These are phyloP conservation scores for Campylomormyrus numenius DNA, from an alignment of 2,113 vertebrate species.

Conservation along the genomic window DNA sequence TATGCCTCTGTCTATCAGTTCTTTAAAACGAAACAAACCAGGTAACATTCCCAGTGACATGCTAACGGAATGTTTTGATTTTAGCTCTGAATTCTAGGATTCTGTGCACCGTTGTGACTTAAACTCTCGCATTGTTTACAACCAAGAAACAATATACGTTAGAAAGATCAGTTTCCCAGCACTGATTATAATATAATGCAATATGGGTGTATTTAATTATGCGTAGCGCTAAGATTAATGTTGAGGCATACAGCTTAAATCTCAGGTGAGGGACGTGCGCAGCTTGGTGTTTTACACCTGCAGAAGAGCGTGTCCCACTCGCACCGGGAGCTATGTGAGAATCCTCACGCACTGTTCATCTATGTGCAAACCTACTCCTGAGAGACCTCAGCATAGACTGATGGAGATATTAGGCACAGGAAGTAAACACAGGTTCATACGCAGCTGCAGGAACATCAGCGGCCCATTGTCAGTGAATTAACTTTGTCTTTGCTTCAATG, in stretches of 20 bases:
- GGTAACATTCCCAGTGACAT: neutral
- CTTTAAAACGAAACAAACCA: neutral
- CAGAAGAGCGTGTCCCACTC: neutral
- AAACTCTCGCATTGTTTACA: neutral
- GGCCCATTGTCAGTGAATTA: constrained; percentile 15
- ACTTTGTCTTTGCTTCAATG: neutral
- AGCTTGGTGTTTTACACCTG: neutral
- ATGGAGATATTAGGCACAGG: neutral
- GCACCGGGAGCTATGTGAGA: neutral
- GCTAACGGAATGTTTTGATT: neutral
- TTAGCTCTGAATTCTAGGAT: neutral
- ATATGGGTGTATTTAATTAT: neutral
- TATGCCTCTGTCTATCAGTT: neutral
- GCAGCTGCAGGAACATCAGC: constrained; percentile 30
- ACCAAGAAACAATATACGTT: neutral
- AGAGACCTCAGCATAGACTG: neutral
- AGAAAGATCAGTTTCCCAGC: neutral
- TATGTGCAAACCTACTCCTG: neutral
- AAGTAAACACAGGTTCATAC: neutral
- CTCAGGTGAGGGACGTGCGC: neutral
- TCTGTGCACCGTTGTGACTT: neutral
- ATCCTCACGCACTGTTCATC: neutral
- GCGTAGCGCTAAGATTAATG: neutral
- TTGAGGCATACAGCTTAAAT: neutral
- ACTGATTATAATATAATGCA: neutral